Conservation (phyloP, 2,888 invertebrate species). For the Diarsia rubi region DNA sequence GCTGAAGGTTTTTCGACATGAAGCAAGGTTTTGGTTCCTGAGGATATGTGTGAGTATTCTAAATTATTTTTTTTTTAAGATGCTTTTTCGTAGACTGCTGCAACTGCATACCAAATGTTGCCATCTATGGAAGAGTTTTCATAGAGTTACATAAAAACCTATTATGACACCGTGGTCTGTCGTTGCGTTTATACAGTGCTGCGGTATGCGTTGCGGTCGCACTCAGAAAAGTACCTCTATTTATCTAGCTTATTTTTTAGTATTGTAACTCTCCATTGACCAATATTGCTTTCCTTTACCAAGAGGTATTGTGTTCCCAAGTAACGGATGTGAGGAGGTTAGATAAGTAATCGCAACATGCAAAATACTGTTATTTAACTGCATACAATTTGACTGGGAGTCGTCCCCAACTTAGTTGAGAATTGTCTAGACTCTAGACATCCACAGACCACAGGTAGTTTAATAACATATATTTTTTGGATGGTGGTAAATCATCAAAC, state of each 20-base stretch:
- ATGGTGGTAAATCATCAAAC: too few species aligned
- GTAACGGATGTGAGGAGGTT: neutral
- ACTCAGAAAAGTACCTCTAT: neutral
- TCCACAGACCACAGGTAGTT: neutral
- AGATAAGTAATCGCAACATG: neutral
- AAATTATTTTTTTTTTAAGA: neutral
- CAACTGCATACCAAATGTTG: neutral
- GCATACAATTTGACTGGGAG: neutral
- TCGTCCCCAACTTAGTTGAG: neutral
- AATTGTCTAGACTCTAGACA: neutral
- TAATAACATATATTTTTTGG: too few species aligned
- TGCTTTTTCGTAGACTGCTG: neutral
- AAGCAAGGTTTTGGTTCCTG: conserved; percentile 98
- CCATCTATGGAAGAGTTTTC: neutral
- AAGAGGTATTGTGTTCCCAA: neutral
- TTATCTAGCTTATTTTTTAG: neutral
- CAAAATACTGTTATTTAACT: neutral
- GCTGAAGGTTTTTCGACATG: conserved; percentile 96
- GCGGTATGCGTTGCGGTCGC: neutral
- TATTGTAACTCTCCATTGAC: neutral
- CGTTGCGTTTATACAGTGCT: neutral
- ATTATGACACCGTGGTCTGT: neutral
- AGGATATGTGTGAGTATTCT: conserved; percentile 94
- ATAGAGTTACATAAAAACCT: neutral
- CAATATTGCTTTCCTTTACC: neutral